Evolutionary conservation across 2,888 invertebrate species (phyloP).

Genomic region (Lithodes maja): DNA sequence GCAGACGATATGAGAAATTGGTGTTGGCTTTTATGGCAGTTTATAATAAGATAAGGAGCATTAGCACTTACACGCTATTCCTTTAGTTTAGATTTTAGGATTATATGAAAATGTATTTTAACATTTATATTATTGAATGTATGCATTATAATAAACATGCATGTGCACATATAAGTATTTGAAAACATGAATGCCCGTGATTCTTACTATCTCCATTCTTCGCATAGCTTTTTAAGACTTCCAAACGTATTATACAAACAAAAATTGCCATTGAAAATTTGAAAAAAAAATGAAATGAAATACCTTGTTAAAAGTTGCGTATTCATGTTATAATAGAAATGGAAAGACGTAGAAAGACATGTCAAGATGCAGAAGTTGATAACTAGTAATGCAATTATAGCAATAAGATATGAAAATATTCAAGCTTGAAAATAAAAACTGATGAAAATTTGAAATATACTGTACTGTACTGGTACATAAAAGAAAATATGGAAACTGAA

Average conservation of each 20-base stretch:
- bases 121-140: slow-evolving; percentile 27
- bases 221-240: background rate
- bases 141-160: slow-evolving; percentile 29
- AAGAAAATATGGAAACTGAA: background rate
- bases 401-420: background rate
- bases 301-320: background rate
- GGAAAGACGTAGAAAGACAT: background rate
- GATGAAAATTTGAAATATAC: background rate
- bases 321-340: background rate
- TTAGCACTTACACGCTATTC: slow-evolving; percentile 51
- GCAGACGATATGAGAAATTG: slow-evolving; percentile 68
- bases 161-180: slow-evolving; percentile 20
- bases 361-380: slow-evolving; percentile 12
- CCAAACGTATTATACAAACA: background rate
- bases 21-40: slow-evolving; percentile 67
- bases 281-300: background rate
- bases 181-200: background rate
- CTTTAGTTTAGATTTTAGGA: slow-evolving; percentile 52
- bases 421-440: background rate
- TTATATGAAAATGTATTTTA: background rate
- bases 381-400: background rate
- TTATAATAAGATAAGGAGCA: slow-evolving; percentile 51
- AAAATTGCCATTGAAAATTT: background rate
- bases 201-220: background rate
- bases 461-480: background rate